Base-by-base conservation (phyloP, 2,888 invertebrate genomes). In the Nysson spinosus region DNA sequence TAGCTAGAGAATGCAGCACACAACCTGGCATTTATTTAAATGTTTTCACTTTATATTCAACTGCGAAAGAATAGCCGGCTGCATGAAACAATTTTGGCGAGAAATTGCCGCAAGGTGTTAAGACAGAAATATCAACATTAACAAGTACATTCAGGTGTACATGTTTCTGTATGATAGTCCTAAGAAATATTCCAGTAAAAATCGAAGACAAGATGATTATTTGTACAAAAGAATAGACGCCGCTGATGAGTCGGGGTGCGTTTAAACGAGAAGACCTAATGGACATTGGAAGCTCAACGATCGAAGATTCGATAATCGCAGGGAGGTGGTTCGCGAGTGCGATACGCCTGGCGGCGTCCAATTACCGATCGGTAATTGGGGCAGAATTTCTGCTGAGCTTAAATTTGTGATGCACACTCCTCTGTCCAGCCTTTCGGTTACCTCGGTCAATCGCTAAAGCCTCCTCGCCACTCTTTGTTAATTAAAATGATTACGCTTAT, bases 341-440 rank as follows among this genome's bases (percentile, higher is more conserved):
- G 81, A 83, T 81, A 82, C 81, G 83, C 81, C 78, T 80, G 76
- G 75, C 77, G 76, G 83, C 81, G 79, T 85, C 80, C 83, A 85
- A 84, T 86, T 86, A 85, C 80, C 72, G 72, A 81, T 83, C 79
- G 75, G 78, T 81, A 81, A 84, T 83, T 83, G 81, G 79, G 80
- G 77, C 76, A 77, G 78, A 79, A 83, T 81, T 83, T 83, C 80
- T 81, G 82, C 82, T 78, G 80, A 85, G 77, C 78, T 78, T 72
- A 77, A 82, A 80, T 81, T 79, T 76, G 78, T 77, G 72, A 77
- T 56, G 43, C 44, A 44, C 56, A 49, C 43, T 43, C 61, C 52
- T n/a, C n/a, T 52, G 70, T 70, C 61, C 77, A 52, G 62, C 51
- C 50, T 58, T 55, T 46, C 44, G 39, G 17, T 22, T 26, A 50